These are phyloP conservation scores for Nephrocerus scutellatus DNA, from an alignment of 2,888 invertebrate genomes.

Conservation along the genomic window DNA sequence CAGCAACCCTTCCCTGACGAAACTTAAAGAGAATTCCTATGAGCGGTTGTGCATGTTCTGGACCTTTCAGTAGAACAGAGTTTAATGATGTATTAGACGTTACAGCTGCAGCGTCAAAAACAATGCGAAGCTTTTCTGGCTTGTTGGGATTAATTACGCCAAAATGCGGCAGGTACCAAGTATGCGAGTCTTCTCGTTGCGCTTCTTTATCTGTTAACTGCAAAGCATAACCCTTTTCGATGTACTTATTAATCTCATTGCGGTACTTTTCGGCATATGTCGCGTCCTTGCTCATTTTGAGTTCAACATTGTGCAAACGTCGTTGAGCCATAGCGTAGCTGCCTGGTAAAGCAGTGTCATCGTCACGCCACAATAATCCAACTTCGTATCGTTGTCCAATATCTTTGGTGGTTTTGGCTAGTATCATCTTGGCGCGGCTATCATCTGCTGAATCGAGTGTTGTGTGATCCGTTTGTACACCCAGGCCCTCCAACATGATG, in stretches of 20 bases:
- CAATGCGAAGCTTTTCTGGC: conserved; percentile 26
- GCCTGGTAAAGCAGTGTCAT: conserved; percentile 7
- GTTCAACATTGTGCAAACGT: conserved; percentile 14
- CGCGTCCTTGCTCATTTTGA: conserved; percentile 13
- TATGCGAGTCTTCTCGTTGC: neutral
- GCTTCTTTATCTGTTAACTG: conserved; percentile 2
- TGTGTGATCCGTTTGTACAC: neutral
- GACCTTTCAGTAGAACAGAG: conserved; percentile 23
- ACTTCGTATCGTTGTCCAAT: conserved; percentile 13
- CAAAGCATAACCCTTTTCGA: conserved; percentile 16
- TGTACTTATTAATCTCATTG: conserved; percentile 16
- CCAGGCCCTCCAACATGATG: conserved; percentile 14
- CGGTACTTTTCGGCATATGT: conserved; percentile 13
- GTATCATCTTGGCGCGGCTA: conserved; percentile 5
- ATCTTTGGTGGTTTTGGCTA: conserved; percentile 9
- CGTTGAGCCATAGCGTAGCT: conserved; percentile 18
- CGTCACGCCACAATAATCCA: conserved; percentile 17
- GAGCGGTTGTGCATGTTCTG: conserved; percentile 26
- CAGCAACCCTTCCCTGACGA: conserved; percentile 22
- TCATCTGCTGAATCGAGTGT: conserved; percentile 12
- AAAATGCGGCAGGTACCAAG: conserved; percentile 18
- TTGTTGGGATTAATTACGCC: conserved; percentile 20
- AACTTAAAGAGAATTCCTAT: conserved; percentile 28
- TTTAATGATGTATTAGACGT: conserved; percentile 23
- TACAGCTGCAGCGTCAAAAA: conserved; percentile 30